A percentile compares a stretch with the other conserved stretches of the same genome.
Conservation (phyloP, 1,140 invertebrate species). For the Drosophila lini region DNA sequence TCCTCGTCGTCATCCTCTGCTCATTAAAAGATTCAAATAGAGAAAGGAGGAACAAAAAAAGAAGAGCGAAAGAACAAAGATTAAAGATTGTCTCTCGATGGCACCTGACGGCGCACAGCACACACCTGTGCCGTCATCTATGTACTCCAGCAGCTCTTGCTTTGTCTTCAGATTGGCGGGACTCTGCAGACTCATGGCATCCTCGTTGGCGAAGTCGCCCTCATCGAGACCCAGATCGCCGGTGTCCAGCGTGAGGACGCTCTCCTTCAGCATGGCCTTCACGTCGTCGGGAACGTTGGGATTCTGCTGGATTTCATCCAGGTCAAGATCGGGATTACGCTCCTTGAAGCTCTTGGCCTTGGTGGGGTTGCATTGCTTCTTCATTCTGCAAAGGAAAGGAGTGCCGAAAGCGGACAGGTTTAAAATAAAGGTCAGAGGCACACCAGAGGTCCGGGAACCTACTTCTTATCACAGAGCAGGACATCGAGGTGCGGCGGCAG, state of each 20-base stretch:
- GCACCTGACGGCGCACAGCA: slow-evolving; percentile 44
- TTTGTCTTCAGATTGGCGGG: slow-evolving; percentile 79
- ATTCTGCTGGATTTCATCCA: slow-evolving; percentile 84
- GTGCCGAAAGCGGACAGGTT: not conserved
- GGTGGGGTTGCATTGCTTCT: slow-evolving; percentile 83
- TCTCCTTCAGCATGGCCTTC: slow-evolving; percentile 81
- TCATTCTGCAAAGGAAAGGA: slow-evolving; percentile 66
- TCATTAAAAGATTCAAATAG: slow-evolving; percentile 12
- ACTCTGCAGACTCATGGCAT: slow-evolving; percentile 67
- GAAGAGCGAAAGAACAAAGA: slow-evolving; percentile 1
- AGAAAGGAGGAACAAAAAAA: slow-evolving; percentile 5
- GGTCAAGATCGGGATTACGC: slow-evolving; percentile 83
- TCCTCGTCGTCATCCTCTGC: slow-evolving; percentile 80
- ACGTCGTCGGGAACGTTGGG: slow-evolving; percentile 84
- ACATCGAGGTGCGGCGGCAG: slow-evolving; percentile 76
- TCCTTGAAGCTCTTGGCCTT: slow-evolving; percentile 83
- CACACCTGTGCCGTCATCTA: slow-evolving; percentile 81
- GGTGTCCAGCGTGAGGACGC: slow-evolving; percentile 66
- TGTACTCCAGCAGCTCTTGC: slow-evolving; percentile 79
- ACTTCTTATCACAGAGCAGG: slow-evolving; percentile 82
- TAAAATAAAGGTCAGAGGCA: not conserved
- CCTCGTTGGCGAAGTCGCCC: slow-evolving; percentile 51
- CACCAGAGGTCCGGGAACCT: slow-evolving; percentile 22
- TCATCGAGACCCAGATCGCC: slow-evolving; percentile 43
- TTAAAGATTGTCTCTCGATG: not conserved